Evolutionary conservation across 1,140 invertebrate genomes (phyloP), one percentile per base, ranked within the genome.

Genomic region (Chironomus tepperi): DNA sequence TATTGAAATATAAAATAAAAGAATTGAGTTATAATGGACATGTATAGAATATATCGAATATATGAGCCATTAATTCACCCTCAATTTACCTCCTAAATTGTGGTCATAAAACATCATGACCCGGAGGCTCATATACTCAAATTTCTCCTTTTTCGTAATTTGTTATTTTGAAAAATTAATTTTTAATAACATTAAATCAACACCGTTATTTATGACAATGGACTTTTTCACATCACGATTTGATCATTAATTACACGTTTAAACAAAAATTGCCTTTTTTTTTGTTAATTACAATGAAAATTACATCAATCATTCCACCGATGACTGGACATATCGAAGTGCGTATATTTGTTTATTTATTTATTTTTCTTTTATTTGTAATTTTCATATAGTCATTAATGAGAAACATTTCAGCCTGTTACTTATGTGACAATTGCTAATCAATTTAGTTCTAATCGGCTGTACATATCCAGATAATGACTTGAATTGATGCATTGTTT

Each of bases 161-260:
- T 34, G 24, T 34, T 34, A 34, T 57, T 57, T 12, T 57, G 47
- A 57, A 57, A 57, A 57, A 57, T 57, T 57, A 57, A 57, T 57
- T 57, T 57, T 57, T 57, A 57, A 57, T 57, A 57, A 57, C 47
- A 57, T 57, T 57, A 57, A 57, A 57, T 57, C 47, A 57, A 57
- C 47, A 57, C 47, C n/a, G 47, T 57, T 57, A 57, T 57, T 12
- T 57, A 57, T 57, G 47, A 57, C 47, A 57, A 57, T 57, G n/a
- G 47, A 57, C 47, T 57, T 57, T 57, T 57, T n/a, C n/a, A 57
- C n/a, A 57, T 57, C 47, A 57, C 47, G 47, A 57, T 57, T 57
- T 57, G 47, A 57, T 57, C 47, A 57, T 57, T 57, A 57, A 57
- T 57, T 57, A 12, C 12, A 57, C 12, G 12, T 57, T 57, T 57